phyloP scores from a whole-genome alignment of 2,797 vertebrate genomes.

The Cygnus olor region DNA sequence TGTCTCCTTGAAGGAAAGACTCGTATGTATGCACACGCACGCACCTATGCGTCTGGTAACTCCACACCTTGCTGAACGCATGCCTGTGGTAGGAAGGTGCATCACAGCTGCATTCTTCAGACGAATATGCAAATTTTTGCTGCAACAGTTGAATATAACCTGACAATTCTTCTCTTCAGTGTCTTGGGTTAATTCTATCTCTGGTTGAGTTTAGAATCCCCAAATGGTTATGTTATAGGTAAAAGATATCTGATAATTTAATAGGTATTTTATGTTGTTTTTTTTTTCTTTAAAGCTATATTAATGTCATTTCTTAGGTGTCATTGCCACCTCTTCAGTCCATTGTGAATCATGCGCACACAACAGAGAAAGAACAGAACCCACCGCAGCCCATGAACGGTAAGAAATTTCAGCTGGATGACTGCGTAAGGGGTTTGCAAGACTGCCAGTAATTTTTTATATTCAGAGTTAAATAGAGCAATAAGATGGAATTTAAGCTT shows the following conservation, averaged over 20 bases:
- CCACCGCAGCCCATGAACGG: background rate
- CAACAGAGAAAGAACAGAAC: background rate
- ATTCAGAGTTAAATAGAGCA: slow-evolving; percentile 70
- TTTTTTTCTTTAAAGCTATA: background rate
- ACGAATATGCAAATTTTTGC: background rate
- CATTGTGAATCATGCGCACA: background rate
- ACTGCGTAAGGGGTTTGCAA: slow-evolving; percentile 21
- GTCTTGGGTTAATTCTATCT: background rate
- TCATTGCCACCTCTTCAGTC: background rate
- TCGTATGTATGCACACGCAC: background rate
- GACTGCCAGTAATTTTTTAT: slow-evolving; percentile 46
- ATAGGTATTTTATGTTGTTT: background rate
- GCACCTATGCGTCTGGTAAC: background rate
- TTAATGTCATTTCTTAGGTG: background rate
- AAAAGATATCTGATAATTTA: background rate
- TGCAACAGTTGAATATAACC: slow-evolving; percentile 19
- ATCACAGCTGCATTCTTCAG: background rate
- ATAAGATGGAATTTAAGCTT: slow-evolving; percentile 73
- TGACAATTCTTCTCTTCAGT: background rate
- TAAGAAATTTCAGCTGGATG: slow-evolving; percentile 30
- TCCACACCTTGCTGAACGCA: background rate
- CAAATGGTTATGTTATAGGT: background rate
- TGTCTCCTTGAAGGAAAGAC: background rate
- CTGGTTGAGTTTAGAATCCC: background rate
- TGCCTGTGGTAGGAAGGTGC: background rate